Percentiles rank a stretch among this genome's conserved stretches.
phyloP scores from a whole-genome alignment of 1,140 invertebrate genomes.

The Popillia japonica region DNA sequence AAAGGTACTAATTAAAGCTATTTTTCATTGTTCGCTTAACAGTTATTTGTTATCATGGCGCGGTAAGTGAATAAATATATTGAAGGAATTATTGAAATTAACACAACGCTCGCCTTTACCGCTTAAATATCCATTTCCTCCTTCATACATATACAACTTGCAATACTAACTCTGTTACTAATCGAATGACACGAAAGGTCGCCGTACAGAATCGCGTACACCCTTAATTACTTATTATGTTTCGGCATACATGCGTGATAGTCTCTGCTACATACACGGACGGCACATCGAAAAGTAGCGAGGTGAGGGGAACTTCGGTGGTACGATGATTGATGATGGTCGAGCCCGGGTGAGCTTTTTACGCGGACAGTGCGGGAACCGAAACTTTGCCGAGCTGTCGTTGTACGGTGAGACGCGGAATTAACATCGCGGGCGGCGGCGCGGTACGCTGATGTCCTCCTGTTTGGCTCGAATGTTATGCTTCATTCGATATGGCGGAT shows the following conservation, averaged over 20 bases:
- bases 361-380: conserved; percentile 32
- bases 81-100: too few relatives aligned
- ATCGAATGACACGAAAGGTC: conserved; percentile 21
- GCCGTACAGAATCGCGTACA: conserved; percentile 22
- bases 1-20: too few relatives aligned
- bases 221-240: conserved; percentile 38
- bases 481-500: conserved; percentile 54
- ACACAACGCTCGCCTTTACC: too few relatives aligned
- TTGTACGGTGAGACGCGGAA: conserved; percentile 47
- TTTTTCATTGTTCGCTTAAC: too few relatives aligned
- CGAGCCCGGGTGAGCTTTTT: conserved; percentile 30
- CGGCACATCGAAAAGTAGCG: neutral
- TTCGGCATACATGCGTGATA: neutral
- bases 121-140: too few relatives aligned
- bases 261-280: neutral
- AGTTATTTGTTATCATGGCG: too few relatives aligned
- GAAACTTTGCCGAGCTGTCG: conserved; percentile 8
- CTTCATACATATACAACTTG: too few relatives aligned
- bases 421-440: conserved; percentile 45
- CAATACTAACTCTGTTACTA: neutral
- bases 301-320: neutral
- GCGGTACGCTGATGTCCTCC: conserved; percentile 42
- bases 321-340: conserved; percentile 36
- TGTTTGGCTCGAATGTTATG: conserved; percentile 49
- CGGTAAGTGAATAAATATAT: too few relatives aligned